Evolutionary conservation across 2,888 invertebrate genomes (phyloP), one percentile per base, ranked within the genome.

Genomic region (Ariolimax columbianus): DNA sequence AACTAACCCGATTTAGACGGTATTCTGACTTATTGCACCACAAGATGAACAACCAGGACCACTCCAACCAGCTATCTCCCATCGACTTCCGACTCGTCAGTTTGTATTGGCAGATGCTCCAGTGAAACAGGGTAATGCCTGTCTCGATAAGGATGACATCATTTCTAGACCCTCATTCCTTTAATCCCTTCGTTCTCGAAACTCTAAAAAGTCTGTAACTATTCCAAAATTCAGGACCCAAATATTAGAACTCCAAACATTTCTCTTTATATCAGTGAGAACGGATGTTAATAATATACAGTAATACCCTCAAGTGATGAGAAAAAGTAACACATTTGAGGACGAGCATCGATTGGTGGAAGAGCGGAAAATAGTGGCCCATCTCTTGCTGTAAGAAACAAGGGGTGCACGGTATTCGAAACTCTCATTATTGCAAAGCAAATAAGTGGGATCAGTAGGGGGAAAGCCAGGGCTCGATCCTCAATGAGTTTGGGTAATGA

Each of bases 401-500:
- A 66, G 23, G 43, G 79, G 36, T 59, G 23, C 77, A 77, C 83
- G 30, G 83, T 83, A 77, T 66, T 68, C 7, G 78, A 78, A 59
- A 75, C 82, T n/a, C 79, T 79, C 72, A 78, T 84, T 84, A 84
- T 79, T 55, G 79, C 84, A 78, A 78, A 78, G 73, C 79, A 79
- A 84, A 84, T 84, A 84, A 84, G 84, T 79, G 84, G 84, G 84
- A 84, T 84, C 84, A 84, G 84, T 23, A 59, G 63, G 78, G 79
- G 84, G 51, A 36, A 63, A 70, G 30, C 63, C 47, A 63, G 77
- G 47, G 78, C 77, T 66, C 84, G 63, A 72, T 73, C 79, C 59
- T 40, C 84, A 79, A 84, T 84, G 84, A 79, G 84, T 84, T 84
- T 84, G 84, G 38, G 79, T 84, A 84, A 84, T 84, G 84, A 84